phyloP scores from a whole-genome alignment of 2,113 vertebrate species.

The Cephalopterus ornatus region DNA sequence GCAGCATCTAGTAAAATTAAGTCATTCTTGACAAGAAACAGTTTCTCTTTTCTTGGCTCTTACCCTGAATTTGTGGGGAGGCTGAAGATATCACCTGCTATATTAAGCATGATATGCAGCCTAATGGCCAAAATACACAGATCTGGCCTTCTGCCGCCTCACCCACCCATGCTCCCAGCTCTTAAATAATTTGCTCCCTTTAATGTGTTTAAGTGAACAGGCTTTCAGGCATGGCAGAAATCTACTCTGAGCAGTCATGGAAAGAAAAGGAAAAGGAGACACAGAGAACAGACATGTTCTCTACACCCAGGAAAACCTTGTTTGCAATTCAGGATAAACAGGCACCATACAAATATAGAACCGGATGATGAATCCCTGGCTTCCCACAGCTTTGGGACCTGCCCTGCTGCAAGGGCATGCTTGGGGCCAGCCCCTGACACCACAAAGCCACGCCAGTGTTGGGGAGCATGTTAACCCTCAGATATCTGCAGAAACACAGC shows the following conservation, averaged over 20 bases:
- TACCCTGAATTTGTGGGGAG: background rate
- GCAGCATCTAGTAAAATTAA: background rate
- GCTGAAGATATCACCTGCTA: constrained; percentile 18
- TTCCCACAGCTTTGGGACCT: background rate
- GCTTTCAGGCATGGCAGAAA: constrained; percentile 21
- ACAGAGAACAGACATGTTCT: background rate
- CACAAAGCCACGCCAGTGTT: accelerated
- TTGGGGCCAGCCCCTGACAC: background rate
- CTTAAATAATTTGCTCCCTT: constrained; percentile 27
- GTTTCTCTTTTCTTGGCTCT: constrained; percentile 21
- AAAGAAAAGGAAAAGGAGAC: background rate
- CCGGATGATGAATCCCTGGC: background rate
- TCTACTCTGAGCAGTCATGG: background rate
- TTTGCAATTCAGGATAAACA: background rate
- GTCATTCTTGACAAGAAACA: background rate
- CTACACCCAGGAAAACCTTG: background rate
- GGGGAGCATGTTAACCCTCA: background rate
- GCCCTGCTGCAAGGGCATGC: background rate
- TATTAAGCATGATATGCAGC: background rate
- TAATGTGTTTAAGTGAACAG: background rate
- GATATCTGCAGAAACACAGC: background rate
- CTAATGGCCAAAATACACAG: background rate
- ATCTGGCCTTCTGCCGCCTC: background rate
- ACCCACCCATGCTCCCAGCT: constrained; percentile 20
- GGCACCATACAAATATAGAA: background rate